Evolutionary conservation across 2,113 vertebrate species (phyloP), one percentile per base, ranked within the genome.

Genomic region (Pachypanchax playfairii): DNA sequence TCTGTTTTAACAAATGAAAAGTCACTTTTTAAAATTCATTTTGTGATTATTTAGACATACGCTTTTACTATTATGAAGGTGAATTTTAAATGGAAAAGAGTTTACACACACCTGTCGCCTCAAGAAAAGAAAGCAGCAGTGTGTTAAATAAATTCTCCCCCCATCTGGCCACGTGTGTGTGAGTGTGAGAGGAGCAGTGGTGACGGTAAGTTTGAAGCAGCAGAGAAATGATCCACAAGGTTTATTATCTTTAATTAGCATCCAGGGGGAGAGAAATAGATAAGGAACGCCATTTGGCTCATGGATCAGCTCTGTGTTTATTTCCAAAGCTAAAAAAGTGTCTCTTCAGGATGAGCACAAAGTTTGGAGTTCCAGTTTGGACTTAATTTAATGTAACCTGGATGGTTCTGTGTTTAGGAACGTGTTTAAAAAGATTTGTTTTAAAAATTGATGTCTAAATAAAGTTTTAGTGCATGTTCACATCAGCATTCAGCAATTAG

Each of bases 211-310:
- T 85, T 90, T 88, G 81, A 65, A 83, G 55, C 73, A 39, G 77
- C 62, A 57, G 87, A 90, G 81, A 88, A 90, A 88, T 86, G 83
- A 87, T 80, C 77, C 31, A 25, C 26, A 15, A 22, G 55, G 87
- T 90, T 90, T 90, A 89, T 90, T 90, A 77, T 90, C 85, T 90
- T 90, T 78, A 89, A 90, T 90, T 89, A 88, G 75, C 74, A 82
- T 74, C 61, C 74, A 72, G 44, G 60, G 75, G 44, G 85, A 74
- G 63, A 75, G 50, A 71, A 82, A 78, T 47, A 88, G 86, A 87
- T 85, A 88, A 85, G 75, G 72, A 75, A 65, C 78, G 77, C 60
- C 80, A 75, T 66, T 74, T 49, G 20, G 47, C 75, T 88, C 84
- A 87, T 74, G 76, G 81, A 87, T 85, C 61, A 74, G 36, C 28